Base-by-base conservation (phyloP, 2,113 vertebrate species). In the Tetrao urogallus region DNA sequence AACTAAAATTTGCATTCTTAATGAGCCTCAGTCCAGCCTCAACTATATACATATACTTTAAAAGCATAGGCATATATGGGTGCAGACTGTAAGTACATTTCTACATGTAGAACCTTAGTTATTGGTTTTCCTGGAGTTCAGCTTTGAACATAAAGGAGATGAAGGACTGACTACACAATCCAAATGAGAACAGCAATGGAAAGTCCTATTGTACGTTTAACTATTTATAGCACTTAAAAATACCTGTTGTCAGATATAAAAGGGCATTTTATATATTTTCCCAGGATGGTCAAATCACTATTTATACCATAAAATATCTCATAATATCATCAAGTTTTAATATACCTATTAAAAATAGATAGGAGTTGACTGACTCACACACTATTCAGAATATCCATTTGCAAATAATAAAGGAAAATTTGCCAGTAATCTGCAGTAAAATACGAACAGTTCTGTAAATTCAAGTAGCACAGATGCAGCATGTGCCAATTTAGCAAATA, bases 401-500 rank as follows among this genome's bases (percentile, higher is more conserved):
- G 48, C 74, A 95, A 93, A 78, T 78, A 96, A 93, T 95, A 92
- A 85, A 85, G 48, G 72, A 86, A 96, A 96, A 95, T 64, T 92
- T 95, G 58, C 69, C 84, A 90, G 85, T 94, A 92, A 96, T 87
- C 61, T 94, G 40, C 57, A 19, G 69, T 90, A 95, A 96, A 93
- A 91, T 94, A 81, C 36, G 81, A 91, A 71, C 22, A 7, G 65
- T 65, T 72, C 69, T 82, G 66, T 73, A 95, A 94, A 95, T 94
- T 90, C 83, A 85, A 89, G 88, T 88, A 92, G 83, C 81, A 81
- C 79, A 89, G 50, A 89, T 92, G 90, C 30, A 88, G 65, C 58
- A 72, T 89, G 88, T 83, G 89, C 88, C 84, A 91, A 77, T 96
- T 96, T 88, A 77, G 90, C 82, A 94, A 84, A 66, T 77, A n/a